Percentiles rank a stretch among this genome's conserved stretches.
These are phyloP conservation scores for Mesocricetus auratus DNA, from an alignment of 2,113 vertebrate genomes.

Conservation along the genomic window DNA sequence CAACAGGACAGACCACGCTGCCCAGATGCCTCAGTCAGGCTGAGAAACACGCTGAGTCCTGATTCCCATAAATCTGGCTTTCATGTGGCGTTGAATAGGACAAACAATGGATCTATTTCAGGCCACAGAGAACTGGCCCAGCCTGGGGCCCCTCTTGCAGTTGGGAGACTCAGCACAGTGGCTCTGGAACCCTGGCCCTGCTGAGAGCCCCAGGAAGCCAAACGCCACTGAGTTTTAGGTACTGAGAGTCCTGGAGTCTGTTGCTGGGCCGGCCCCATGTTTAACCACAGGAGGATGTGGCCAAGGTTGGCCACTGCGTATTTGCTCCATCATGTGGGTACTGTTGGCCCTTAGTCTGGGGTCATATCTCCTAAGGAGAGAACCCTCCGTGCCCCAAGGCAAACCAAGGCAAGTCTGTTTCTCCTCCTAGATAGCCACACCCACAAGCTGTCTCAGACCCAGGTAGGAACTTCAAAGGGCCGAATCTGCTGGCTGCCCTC, in stretches of 20 bases:
- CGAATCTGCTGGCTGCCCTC: not conserved
- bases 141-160: not conserved
- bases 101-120: conserved; percentile 53
- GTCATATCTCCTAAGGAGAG: not conserved
- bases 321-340: not conserved
- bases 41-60: conserved; percentile 57
- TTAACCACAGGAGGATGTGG: not conserved
- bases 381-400: not conserved
- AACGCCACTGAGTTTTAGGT: not conserved
- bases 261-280: not conserved
- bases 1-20: not conserved
- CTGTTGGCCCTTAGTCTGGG: accelerated
- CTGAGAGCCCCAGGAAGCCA: not conserved
- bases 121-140: not conserved
- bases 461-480: accelerated
- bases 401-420: not conserved
- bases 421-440: not conserved
- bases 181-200: not conserved
- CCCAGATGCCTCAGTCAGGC: not conserved
- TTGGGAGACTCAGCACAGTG: not conserved
- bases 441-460: not conserved
- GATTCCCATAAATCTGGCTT: conserved; percentile 67
- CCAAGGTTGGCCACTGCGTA: not conserved
- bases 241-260: not conserved
- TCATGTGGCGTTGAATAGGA: conserved; percentile 50